phyloP scores from a whole-genome alignment of 2,888 invertebrate species.

The Apodemia duryi region DNA sequence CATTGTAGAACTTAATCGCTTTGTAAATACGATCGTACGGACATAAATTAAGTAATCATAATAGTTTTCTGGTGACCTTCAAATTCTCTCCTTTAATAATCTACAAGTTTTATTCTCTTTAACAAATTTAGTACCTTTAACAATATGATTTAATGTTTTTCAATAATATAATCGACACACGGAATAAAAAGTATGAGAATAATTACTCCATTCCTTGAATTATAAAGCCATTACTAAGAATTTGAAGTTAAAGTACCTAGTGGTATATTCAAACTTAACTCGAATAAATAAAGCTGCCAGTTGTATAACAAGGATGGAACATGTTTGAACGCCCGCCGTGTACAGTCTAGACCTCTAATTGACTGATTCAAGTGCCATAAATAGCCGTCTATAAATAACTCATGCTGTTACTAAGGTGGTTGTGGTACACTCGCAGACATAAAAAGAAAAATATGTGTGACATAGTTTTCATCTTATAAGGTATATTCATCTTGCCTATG shows the following conservation, averaged over 20 bases:
- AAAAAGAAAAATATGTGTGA: background rate
- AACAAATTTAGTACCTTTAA: background rate
- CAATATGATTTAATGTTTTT: background rate
- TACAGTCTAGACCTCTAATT: slow-evolving; percentile 53
- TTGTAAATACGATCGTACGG: no score
- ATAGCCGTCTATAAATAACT: slow-evolving; percentile 51
- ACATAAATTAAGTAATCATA: no score
- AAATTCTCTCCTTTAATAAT: background rate
- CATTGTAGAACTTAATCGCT: no score
- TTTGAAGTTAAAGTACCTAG: background rate
- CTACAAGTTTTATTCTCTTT: background rate
- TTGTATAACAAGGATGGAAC: slow-evolving; percentile 17
- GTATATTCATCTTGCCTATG: no score
- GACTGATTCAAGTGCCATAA: slow-evolving; percentile 54
- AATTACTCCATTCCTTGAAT: slow-evolving; percentile 7
- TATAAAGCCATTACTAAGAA: slow-evolving; percentile 12
- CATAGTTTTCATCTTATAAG: background rate
- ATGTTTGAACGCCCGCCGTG: slow-evolving; percentile 19
- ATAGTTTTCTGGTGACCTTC: background rate
- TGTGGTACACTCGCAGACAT: slow-evolving; percentile 19
- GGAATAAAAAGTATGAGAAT: background rate
- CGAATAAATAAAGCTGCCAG: background rate
- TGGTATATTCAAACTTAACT: background rate
- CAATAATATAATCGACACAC: background rate
- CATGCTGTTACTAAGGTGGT: slow-evolving; percentile 46